Percentiles rank a stretch among this genome's conserved stretches.
phyloP scores from a whole-genome alignment of 2,113 vertebrate species.

The Alexandromys fortis region DNA sequence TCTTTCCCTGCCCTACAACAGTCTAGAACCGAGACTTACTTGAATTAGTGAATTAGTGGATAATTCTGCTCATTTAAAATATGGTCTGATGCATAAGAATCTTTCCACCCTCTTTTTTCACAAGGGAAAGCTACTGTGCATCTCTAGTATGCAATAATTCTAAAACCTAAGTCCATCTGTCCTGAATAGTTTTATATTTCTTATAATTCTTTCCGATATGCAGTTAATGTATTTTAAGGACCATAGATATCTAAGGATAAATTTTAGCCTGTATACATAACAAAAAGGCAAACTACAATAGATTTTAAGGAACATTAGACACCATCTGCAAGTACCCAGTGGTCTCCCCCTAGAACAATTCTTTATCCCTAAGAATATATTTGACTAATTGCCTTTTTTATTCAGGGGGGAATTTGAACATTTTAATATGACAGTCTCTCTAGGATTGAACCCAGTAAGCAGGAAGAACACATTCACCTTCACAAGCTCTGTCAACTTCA shows the following conservation, averaged over 20 bases:
- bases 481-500: neutral
- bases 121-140: neutral
- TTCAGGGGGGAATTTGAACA: neutral
- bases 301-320: neutral
- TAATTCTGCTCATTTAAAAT: neutral
- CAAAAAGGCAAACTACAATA: neutral
- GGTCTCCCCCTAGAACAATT: neutral
- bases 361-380: neutral
- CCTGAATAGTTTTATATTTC: neutral
- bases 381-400: neutral
- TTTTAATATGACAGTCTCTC: neutral
- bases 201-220: neutral
- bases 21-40: neutral
- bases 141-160: neutral
- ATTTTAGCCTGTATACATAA: neutral
- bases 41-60: neutral
- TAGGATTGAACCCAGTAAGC: neutral
- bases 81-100: neutral
- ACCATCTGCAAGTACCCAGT: neutral
- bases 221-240: neutral
- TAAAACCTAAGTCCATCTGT: neutral
- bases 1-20: neutral
- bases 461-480: neutral
- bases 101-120: neutral
- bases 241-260: neutral